These are phyloP conservation scores for Epistrophe eligans DNA, from an alignment of 2,888 invertebrate genomes.

Conservation along the genomic window DNA sequence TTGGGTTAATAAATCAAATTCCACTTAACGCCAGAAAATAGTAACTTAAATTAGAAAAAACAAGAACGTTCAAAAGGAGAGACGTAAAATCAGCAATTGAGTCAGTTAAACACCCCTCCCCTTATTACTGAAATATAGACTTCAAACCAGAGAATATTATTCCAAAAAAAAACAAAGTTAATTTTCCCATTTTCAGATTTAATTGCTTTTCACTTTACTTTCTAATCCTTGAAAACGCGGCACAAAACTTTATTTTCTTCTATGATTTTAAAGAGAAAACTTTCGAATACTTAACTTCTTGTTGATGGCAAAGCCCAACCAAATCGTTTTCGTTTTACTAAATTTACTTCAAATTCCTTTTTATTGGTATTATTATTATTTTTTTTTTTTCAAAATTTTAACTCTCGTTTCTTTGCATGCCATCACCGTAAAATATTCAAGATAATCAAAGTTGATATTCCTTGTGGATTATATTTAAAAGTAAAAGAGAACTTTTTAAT, in stretches of 20 bases:
- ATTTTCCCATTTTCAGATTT: conserved; percentile 12
- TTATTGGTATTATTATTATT: neutral
- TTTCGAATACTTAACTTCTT: conserved; percentile 6
- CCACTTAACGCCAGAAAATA: neutral
- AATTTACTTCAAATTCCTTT: neutral
- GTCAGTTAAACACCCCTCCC: neutral
- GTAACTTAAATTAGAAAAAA: neutral
- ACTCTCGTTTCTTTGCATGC: neutral
- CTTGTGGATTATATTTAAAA: neutral
- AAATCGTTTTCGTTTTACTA: conserved; percentile 27
- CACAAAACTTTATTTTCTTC: neutral
- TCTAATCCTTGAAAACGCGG: conserved; percentile 13
- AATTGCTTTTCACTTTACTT: conserved; percentile 10
- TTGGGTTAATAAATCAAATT: neutral
- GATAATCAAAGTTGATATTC: conserved; percentile 31
- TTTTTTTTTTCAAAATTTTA: neutral
- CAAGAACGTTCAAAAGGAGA: neutral
- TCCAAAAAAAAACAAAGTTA: neutral
- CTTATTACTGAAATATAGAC: neutral
- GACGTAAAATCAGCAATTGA: neutral
- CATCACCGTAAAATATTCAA: neutral
- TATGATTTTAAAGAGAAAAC: conserved; percentile 11
- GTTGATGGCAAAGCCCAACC: neutral
- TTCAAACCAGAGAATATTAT: neutral
- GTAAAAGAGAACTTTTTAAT: conserved; percentile 56